Conservation (phyloP, 2,888 invertebrate genomes). For the Phymatocera aterrima region DNA sequence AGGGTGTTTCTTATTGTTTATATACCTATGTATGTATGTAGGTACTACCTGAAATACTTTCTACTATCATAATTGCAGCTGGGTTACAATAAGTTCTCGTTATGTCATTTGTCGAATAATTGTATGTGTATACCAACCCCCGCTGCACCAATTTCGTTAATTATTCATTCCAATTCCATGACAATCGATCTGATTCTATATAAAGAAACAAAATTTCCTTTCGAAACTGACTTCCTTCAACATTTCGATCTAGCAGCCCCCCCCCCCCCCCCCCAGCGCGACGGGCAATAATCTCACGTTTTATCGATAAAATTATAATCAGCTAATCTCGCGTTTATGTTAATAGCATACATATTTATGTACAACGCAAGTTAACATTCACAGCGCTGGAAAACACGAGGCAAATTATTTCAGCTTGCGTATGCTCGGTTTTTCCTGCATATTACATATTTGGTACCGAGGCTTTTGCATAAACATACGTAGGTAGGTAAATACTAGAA, state of each 20-base stretch:
- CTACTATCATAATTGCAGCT: too few relatives aligned
- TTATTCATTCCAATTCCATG: too few relatives aligned
- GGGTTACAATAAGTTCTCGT: too few relatives aligned
- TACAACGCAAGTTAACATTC: background rate
- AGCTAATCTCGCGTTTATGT: conserved; percentile 16
- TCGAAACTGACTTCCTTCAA: background rate
- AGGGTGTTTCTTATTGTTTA: conserved; percentile 16
- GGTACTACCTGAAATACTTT: too few relatives aligned
- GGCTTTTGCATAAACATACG: background rate
- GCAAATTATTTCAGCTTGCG: background rate
- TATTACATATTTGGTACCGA: background rate
- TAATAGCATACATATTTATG: too few relatives aligned
- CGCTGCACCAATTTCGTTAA: background rate
- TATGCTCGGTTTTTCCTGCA: background rate
- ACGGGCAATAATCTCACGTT: background rate
- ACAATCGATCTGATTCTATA: too few relatives aligned
- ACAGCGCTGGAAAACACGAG: background rate
- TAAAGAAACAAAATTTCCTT: too few relatives aligned
- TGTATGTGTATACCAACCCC: too few relatives aligned
- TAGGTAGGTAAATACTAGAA: background rate
- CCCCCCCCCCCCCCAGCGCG: background rate
- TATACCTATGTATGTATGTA: background rate
- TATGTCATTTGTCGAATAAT: too few relatives aligned
- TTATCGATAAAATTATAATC: conserved; percentile 10
- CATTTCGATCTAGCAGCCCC: background rate